These are phyloP conservation scores for Semotilus atromaculatus DNA, from an alignment of 2,797 vertebrate genomes.

Conservation along the genomic window DNA sequence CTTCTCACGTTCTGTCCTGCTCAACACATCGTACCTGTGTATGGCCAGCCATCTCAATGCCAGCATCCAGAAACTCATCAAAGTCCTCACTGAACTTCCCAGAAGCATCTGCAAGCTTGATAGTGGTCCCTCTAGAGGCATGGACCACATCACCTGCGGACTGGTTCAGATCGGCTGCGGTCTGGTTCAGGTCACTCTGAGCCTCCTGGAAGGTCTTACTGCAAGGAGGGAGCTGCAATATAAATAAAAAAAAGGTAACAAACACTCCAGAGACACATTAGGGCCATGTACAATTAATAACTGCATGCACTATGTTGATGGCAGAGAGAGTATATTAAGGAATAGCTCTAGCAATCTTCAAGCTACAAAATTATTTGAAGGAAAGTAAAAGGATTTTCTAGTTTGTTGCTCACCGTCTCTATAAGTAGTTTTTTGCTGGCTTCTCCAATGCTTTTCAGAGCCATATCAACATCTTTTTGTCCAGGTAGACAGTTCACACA, in stretches of 20 bases:
- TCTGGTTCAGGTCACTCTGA: slow-evolving; percentile 95
- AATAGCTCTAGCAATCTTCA: background rate
- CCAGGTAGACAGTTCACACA: slow-evolving; percentile 97
- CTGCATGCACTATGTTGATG: background rate
- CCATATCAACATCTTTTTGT: slow-evolving; percentile 97
- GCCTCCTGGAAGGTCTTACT: slow-evolving; percentile 96
- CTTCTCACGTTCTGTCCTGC: background rate
- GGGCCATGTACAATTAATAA: background rate
- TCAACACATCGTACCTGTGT: slow-evolving; percentile 83
- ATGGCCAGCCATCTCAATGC: slow-evolving; percentile 97
- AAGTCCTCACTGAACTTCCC: slow-evolving; percentile 98
- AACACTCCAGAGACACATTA: background rate
- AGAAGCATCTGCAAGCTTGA: slow-evolving; percentile 90
- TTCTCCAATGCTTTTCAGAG: slow-evolving; percentile 94
- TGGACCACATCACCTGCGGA: slow-evolving; percentile 96
- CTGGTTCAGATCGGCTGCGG: slow-evolving; percentile 94
- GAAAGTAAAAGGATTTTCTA: background rate
- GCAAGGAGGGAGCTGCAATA: slow-evolving; percentile 86
- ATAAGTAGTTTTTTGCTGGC: slow-evolving; percentile 96
- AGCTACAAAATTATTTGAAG: background rate
- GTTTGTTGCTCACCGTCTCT: slow-evolving; percentile 83
- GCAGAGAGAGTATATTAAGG: background rate
- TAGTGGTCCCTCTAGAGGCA: slow-evolving; percentile 89
- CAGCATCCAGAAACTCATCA: slow-evolving; percentile 97
- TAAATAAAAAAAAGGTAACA: background rate